phyloP scores from a whole-genome alignment of 1,140 invertebrate genomes.

The Cyclina sinensis region DNA sequence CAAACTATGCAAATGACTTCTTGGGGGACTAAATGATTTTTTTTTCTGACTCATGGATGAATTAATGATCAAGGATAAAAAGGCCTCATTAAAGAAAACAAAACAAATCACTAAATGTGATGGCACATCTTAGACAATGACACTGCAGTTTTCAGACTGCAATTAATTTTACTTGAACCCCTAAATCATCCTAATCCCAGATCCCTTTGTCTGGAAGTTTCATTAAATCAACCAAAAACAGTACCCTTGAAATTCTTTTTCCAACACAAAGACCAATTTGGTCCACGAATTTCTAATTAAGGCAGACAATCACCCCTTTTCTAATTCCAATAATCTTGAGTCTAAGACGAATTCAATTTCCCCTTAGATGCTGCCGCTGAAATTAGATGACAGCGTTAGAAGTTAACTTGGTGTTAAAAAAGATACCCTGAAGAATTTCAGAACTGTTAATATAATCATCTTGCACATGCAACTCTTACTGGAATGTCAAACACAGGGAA shows the following conservation, averaged over 20 bases:
- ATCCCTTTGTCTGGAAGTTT: conserved; percentile 16
- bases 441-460: neutral
- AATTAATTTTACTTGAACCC: neutral
- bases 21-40: no score
- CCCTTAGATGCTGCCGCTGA: neutral
- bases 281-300: conserved; percentile 28
- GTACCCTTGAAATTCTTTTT: neutral
- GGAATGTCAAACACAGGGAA: neutral
- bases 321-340: conserved; percentile 23
- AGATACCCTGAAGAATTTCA: conserved; percentile 20
- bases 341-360: conserved; percentile 37
- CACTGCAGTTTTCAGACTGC: conserved; percentile 15
- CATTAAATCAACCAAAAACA: neutral
- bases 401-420: neutral
- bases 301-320: conserved; percentile 22
- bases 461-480: conserved; percentile 3
- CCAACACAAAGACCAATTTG: conserved; percentile 26
- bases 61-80: no score
- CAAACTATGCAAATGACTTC: no score
- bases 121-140: conserved; percentile 1
- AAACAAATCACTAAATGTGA: conserved; percentile 6
- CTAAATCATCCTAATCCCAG: neutral
- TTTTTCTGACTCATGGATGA: no score
- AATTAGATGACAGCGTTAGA: conserved; percentile 3
- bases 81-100: neutral